Evolutionary conservation across 2,888 invertebrate genomes (phyloP).

Genomic region (Meiosimyza decipiens): DNA sequence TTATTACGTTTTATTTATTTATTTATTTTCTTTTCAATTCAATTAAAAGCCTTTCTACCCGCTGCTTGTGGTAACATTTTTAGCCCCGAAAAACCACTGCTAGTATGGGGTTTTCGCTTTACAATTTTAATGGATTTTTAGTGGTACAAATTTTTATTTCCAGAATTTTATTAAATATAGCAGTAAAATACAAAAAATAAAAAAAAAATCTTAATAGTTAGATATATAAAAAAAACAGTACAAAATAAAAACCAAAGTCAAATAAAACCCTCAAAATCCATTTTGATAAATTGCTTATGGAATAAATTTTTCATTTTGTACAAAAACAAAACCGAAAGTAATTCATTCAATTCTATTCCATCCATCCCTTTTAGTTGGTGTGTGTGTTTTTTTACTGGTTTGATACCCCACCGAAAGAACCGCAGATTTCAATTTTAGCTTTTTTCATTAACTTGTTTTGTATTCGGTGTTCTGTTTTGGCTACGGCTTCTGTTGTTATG

Average conservation of each 20-base stretch:
- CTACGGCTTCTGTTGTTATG: not conserved
- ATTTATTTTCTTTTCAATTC: conserved; percentile 38
- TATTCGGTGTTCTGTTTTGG: not conserved
- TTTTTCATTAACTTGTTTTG: conserved; percentile 6
- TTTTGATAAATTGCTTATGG: conserved; percentile 47
- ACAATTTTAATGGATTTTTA: no score
- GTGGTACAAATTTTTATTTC: no score
- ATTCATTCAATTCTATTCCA: conserved; percentile 36
- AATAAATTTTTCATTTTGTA: conserved; percentile 11
- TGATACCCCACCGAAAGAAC: conserved; percentile 9
- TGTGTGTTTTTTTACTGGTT: conserved; percentile 13
- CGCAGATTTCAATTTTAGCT: conserved; percentile 46
- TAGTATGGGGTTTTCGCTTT: no score
- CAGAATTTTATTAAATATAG: no score
- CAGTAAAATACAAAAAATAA: no score
- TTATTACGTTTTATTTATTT: conserved; percentile 40
- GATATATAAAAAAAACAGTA: not conserved
- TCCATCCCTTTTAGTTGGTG: conserved; percentile 28
- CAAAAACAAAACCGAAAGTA: conserved; percentile 16
- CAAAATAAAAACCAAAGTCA: not conserved
- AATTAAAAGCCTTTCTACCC: conserved; percentile 26
- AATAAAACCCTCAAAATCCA: conserved; percentile 34
- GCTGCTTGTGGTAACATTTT: not conserved
- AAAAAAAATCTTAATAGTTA: no score
- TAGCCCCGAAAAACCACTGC: no score